phyloP scores from a whole-genome alignment of 2,113 vertebrate species.

The Forbesichthys papilliferus region DNA sequence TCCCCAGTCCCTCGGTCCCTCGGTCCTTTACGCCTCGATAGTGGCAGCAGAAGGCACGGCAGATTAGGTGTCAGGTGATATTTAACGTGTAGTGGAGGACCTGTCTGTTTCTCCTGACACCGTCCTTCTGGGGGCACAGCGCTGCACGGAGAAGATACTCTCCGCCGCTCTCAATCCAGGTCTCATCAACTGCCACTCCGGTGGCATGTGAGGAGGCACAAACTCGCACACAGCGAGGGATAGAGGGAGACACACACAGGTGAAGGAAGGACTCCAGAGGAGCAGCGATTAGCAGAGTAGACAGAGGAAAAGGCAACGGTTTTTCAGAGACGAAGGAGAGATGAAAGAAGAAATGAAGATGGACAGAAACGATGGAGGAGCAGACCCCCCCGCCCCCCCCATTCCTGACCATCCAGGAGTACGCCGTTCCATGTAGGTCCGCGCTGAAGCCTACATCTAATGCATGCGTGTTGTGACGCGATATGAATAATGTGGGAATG shows the following conservation, averaged over 20 bases:
- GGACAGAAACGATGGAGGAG: neutral
- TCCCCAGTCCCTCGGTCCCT: neutral
- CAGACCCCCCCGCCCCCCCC: neutral
- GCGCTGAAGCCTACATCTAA: slow-evolving; percentile 23
- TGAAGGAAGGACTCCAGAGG: neutral
- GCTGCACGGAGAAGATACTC: slow-evolving; percentile 62
- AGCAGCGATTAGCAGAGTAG: neutral
- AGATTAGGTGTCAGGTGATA: slow-evolving; percentile 75
- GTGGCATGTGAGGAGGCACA: neutral
- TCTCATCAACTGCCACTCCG: slow-evolving; percentile 63
- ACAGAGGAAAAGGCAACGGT: neutral
- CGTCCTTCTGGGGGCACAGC: slow-evolving; percentile 61
- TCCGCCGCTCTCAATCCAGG: slow-evolving; percentile 59
- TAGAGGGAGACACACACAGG: slow-evolving; percentile 17
- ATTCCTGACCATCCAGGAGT: neutral
- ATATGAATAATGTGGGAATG: slow-evolving; percentile 22
- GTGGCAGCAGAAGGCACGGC: slow-evolving; percentile 58
- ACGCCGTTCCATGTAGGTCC: neutral
- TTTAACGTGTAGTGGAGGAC: slow-evolving; percentile 65
- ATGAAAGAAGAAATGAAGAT: neutral
- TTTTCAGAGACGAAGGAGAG: neutral
- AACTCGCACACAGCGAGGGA: neutral
- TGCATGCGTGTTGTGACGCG: slow-evolving; percentile 41
- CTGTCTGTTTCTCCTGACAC: slow-evolving; percentile 58
- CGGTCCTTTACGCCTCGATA: slow-evolving; percentile 37